phyloP scores from a whole-genome alignment of 23 tunicate species.

The Clavelina lepadiformis region DNA sequence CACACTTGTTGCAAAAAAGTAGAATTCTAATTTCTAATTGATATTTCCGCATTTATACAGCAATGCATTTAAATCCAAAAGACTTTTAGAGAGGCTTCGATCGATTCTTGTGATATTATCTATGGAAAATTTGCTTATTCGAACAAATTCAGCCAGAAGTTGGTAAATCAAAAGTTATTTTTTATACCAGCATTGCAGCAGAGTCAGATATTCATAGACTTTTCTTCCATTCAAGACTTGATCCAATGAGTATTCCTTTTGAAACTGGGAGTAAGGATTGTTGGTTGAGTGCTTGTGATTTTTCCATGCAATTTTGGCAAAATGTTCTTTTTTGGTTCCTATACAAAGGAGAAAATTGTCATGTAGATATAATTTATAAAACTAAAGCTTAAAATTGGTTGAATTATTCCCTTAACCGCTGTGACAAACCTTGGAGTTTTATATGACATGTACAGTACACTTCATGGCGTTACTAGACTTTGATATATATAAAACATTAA shows the following conservation, averaged over 20 bases:
- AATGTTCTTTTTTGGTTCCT: constrained; percentile 93
- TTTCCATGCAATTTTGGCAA: constrained; percentile 97
- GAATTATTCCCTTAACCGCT: neutral
- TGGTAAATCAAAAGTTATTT: too few relatives aligned
- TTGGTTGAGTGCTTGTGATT: constrained; percentile 95
- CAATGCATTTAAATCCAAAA: too few relatives aligned
- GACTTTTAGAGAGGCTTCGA: too few relatives aligned
- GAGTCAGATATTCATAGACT: constrained; percentile 74
- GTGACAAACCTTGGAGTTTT: neutral
- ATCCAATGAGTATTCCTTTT: constrained; percentile 79
- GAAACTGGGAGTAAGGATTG: constrained; percentile 99
- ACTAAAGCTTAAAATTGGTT: neutral
- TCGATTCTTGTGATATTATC: too few relatives aligned
- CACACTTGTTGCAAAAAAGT: too few relatives aligned
- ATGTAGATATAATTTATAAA: neutral
- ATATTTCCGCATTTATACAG: too few relatives aligned
- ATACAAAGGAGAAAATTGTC: neutral
- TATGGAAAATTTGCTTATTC: too few relatives aligned
- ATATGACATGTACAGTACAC: neutral
- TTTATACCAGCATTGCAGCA: constrained; percentile 92
- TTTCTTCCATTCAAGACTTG: constrained; percentile 71
- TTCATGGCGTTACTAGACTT: too few relatives aligned
- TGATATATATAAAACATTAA: too few relatives aligned
- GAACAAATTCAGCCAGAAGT: too few relatives aligned
- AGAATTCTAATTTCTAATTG: too few relatives aligned